Evolutionary conservation across 2,888 invertebrate species (phyloP).

Genomic region (Perithous albicinctus): DNA sequence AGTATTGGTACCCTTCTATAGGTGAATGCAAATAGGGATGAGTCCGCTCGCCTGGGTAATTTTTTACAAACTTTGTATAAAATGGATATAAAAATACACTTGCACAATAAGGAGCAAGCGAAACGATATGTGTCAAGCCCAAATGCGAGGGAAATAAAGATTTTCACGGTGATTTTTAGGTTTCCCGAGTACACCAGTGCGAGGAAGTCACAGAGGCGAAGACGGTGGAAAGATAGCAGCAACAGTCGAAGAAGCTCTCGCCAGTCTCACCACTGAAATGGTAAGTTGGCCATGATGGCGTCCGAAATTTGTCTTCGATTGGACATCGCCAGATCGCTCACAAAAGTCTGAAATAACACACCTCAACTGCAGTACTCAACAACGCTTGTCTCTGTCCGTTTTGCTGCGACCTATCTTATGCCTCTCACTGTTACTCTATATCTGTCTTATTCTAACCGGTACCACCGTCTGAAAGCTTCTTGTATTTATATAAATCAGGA

Average conservation of each 20-base stretch:
- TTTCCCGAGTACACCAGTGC: conserved; percentile 88
- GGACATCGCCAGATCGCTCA: conserved; percentile 50
- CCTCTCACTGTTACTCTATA: conserved; percentile 64
- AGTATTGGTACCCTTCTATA: too few relatives aligned
- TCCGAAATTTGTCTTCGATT: conserved; percentile 58
- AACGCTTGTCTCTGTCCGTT: conserved; percentile 67
- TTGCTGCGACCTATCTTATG: conserved; percentile 65
- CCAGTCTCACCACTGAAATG: conserved; percentile 94
- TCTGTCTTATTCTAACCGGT: conserved; percentile 67
- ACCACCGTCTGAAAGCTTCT: conserved; percentile 72
- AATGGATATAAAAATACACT: conserved; percentile 43
- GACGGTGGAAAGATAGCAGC: conserved; percentile 83
- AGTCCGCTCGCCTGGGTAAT: conserved; percentile 22
- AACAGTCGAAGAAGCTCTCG: conserved; percentile 90
- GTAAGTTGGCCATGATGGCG: conserved; percentile 86
- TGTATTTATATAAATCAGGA: conserved; percentile 80
- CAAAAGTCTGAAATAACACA: conserved; percentile 63
- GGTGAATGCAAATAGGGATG: conserved; percentile 26
- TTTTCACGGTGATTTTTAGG: conserved; percentile 83
- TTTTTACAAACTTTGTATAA: conserved; percentile 6
- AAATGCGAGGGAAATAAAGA: conserved; percentile 8
- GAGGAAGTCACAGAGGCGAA: conserved; percentile 78
- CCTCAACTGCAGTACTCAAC: conserved; percentile 63
- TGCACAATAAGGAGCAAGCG: conserved; percentile 50
- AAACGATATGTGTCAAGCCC: background rate